phyloP scores from a whole-genome alignment of 2,113 vertebrate species.

The Prietella phreatophila region DNA sequence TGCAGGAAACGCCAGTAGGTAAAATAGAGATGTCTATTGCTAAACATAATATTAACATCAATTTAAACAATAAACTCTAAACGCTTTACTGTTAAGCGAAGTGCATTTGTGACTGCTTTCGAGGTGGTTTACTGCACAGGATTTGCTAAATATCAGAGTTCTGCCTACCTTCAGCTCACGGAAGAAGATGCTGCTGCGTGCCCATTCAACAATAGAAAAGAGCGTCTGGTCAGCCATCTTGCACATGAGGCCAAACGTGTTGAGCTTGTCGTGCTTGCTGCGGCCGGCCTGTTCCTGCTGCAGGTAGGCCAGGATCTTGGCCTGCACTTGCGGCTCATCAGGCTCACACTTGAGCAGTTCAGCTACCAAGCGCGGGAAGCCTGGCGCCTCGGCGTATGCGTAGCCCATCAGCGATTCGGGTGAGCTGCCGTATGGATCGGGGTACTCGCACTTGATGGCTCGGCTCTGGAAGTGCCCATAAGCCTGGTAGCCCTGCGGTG shows the following conservation, averaged over 20 bases:
- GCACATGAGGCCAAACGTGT: conserved; percentile 97
- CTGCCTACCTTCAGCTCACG: conserved; percentile 93
- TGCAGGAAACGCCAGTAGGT: neutral
- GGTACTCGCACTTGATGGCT: conserved; percentile 98
- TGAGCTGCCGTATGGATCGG: conserved; percentile 94
- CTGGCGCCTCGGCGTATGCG: conserved; percentile 88
- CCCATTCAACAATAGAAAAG: conserved; percentile 99
- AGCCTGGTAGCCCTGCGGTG: conserved; percentile 92
- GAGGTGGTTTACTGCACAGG: neutral
- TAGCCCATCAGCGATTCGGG: conserved; percentile 97
- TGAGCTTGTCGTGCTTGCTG: conserved; percentile 92
- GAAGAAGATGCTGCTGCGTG: conserved; percentile 98
- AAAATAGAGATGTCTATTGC: too few species aligned
- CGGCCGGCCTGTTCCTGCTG: conserved; percentile 96
- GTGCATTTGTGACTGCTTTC: conserved; percentile 1
- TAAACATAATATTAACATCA: neutral
- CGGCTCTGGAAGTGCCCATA: conserved; percentile 94
- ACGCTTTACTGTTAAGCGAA: neutral
- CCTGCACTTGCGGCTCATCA: conserved; percentile 93
- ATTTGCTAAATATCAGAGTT: neutral
- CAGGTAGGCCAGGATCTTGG: conserved; percentile 89
- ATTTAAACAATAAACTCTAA: neutral
- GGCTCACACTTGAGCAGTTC: conserved; percentile 98
- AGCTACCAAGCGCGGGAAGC: conserved; percentile 92
- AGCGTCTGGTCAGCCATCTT: conserved; percentile 99